Evolutionary conservation across 1,140 invertebrate species (phyloP), one percentile per base, ranked within the genome.

Genomic region (Pomacea maculata): DNA sequence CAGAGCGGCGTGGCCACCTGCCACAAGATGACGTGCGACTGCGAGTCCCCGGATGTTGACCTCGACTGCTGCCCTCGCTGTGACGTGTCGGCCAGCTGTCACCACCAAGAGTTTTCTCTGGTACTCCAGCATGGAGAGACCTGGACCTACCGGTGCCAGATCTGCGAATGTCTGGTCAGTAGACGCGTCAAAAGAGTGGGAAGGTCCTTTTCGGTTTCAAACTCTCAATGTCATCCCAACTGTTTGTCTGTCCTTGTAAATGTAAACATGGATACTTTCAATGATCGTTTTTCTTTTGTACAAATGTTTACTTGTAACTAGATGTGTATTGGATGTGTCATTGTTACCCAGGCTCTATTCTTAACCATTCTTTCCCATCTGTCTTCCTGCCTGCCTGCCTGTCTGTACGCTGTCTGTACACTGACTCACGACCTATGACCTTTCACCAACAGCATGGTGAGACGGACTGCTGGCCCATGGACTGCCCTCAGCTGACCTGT

Each of bases 141-240:
- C 85, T 97, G 96, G 96, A 94, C 96, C 80, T 96, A 96, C 91
- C 95, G 96, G 88, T 97, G 96, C 91, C 95, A 96, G 92, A 96
- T 95, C 80, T 97, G 96, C 93, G 96, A 97, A 92, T 97, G 96
- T 92, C 92, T 96, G 90, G 95, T 96, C 90, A 93, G 93, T 87
- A 55, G 57, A 63, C 34, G 34, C 34, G 0, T 45, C 34, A 45
- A 6, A 45, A 45, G 6, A 45, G 34, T 45, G 6, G 34, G 34
- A 45, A 1, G 34, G 34, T 45, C 6, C 34, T 45, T 45, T 45
- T 45, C 34, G 34, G 34, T 45, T 45, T 0, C 34, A 45, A 6
- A 45, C 34, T 45, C 29, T 70, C 6, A 14, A 25, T 70, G 12
- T 25, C 29, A 15, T 1, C 21, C 29, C 21, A 34, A 5, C 29